Evolutionary conservation across 2,113 vertebrate species (phyloP), one percentile per base, ranked within the genome.

Genomic region (Cricetomys ansorgei): DNA sequence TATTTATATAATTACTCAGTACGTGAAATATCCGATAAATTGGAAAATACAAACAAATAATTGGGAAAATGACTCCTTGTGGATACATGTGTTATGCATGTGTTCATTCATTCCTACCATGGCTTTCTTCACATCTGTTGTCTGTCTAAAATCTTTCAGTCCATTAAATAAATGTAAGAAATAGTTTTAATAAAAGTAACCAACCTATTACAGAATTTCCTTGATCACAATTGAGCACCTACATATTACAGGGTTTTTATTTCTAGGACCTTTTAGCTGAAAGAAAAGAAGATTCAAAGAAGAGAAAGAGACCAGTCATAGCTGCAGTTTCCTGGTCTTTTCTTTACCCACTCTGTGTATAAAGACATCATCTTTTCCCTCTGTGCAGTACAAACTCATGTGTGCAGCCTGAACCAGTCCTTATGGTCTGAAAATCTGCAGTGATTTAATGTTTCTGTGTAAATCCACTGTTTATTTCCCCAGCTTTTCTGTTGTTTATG

Each of bases 401-500:
- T 2, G 0, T 21, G 1, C n/a, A 94, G 84, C 31, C 27, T 34
- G 75, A 64, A 93, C 40, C 67, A 92, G 3, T 84, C 48, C 73
- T 96, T 94, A 62, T 2, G 76, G 6, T 34, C 67, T 79, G 12
- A 73, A 84, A 94, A 40, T 59, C 92, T 94, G 48, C 53, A 43
- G 96, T 94, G 69, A 72, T 67, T 92, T 89, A 55, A 62, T 25
- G 34, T 70, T 92, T 81, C 15, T 57, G 59, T 97, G 37, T 94
- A 80, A 75, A 93, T 7, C 40, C 91, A 89, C 7, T 0, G n/a
- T n/a, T 87, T 53, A 17, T 93, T 98, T 81, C 85, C 13, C 43
- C 67, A 10, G 57, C 29, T 23, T 72, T 50, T 27, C 59, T 97
- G 16, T 25, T 40, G 7, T 59, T 80, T 97, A 1, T 83, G 48